Evolutionary conservation across 2,888 invertebrate genomes (phyloP), one percentile per base, ranked within the genome.

Genomic region (Trichogramma evanescens): DNA sequence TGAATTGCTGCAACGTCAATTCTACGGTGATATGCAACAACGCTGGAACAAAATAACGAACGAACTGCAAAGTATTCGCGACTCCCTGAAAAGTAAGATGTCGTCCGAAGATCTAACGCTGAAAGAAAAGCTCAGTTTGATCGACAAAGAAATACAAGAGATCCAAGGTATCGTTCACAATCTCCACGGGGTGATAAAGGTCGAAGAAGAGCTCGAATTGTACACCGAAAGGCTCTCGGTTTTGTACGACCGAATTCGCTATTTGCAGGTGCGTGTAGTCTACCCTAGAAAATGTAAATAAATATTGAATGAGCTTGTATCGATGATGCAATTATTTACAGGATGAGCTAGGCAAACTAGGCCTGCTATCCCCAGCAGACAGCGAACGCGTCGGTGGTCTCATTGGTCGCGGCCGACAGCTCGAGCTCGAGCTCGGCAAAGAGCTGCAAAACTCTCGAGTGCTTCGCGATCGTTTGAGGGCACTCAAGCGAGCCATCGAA

Each of bases 191-290:
- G 86, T 91, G 0, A 86, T 93, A 50, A 91, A 89, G 72, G 91
- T 86, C 56, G 91, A 90, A 70, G 92, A 93, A 67, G 92, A 93
- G 71, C 80, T 93, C 0, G 86, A 87, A 68, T 80, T 91, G 5
- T 92, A 92, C 71, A 87, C 91, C 6, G 91, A 93, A 76, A 81
- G 91, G 55, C 79, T 92, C 6, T 90, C 91, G 78, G 88, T 91
- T 1, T 82, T 90, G 77, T 86, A 85, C 45, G 83, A 84, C 4
- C 83, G 91, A 9, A 84, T 90, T n/a, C 87, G 87, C 58, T 83
- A 87, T 54, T 90, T 91, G 65, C 88, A 91, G 71, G 69, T 69
- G 55, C 44, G 43, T 13, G 13, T 13, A 13, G 13, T 13, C 1
- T 13, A 13, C 13, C 13, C 2, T 8, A 4, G 13, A 56, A 48